Evolutionary conservation across 1,140 invertebrate species (phyloP), one percentile per base, ranked within the genome.

Genomic region (Drosophila miranda): DNA sequence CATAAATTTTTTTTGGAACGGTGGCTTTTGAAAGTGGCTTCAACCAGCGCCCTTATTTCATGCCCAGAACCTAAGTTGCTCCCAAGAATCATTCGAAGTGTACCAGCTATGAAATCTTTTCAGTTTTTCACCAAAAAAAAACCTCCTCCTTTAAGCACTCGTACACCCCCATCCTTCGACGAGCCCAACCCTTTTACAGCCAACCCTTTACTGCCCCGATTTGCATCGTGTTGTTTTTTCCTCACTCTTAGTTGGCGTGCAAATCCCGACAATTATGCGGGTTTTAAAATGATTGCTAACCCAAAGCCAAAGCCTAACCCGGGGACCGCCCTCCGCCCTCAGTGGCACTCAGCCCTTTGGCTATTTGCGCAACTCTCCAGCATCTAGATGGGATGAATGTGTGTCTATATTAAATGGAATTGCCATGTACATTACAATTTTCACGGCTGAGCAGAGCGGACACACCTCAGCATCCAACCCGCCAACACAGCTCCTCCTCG

Each of bases 261-360:
- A 86, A 86, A 86, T 86, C 81, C 78, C 63, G 81, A 87, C 81
- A 86, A 86, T 86, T 86, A 86, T 86, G 82, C 81, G 81, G 81
- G 82, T 87, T 86, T 83, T 86, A 74, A 84, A 84, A 77, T 73
- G 67, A 83, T 83, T 82, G 78, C 70, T 76, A 72, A 77, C 56
- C 78, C 71, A 59, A 66, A 34, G 77, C 48, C 16, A 49, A 44
- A 44, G 19, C 43, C 19, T 41, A n/a, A 21, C 26, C 6, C 19
- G 34, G 28, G 42, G 43, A 52, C 66, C 23, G 45, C 50, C 30
- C 30, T 26, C 26, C 44, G 7, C 3, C 16, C 23, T 38, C 48
- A 30, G 26, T 50, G 8, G 8, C 30, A 21, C 45, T 30, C 41
- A 52, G 81, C 63, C 80, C 81, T 67, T 46, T 49, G 81, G 81